Evolutionary conservation across 2,888 invertebrate species (phyloP).

Genomic region (Cephalotes varians): DNA sequence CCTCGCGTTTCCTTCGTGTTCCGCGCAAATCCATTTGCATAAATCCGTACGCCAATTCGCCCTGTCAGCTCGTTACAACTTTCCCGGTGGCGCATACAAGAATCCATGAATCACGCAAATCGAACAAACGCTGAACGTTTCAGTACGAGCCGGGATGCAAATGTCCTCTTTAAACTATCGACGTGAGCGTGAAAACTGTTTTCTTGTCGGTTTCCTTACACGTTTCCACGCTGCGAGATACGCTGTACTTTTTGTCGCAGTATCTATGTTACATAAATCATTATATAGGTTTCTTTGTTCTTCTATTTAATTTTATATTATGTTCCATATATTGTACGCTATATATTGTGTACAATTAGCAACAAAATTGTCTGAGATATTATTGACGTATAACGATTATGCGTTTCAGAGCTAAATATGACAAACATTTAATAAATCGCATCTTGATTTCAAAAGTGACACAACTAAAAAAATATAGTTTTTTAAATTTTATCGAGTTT

Average conservation of each 20-base stretch:
- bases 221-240: neutral
- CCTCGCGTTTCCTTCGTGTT: conserved; percentile 13
- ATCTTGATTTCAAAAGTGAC: no score
- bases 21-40: conserved; percentile 49
- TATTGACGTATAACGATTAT: neutral
- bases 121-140: conserved; percentile 42
- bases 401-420: neutral
- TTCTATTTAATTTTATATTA: neutral
- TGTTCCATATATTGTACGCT: neutral
- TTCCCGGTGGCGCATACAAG: conserved; percentile 20
- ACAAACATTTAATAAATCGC: no score
- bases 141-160: conserved; percentile 37
- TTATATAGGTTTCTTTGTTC: neutral
- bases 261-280: neutral
- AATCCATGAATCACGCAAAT: conserved; percentile 46
- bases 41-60: conserved; percentile 53
- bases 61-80: conserved; percentile 52
- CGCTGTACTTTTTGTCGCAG: neutral
- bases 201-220: neutral
- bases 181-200: conserved; percentile 8
- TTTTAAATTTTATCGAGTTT: no score
- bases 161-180: conserved; percentile 38
- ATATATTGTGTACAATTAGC: neutral
- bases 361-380: neutral
- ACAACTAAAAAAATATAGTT: no score